A percentile compares a stretch with the other conserved stretches of the same genome.
phyloP scores from a whole-genome alignment of 2,113 vertebrate genomes.

The Nycticryphes semicollaris region DNA sequence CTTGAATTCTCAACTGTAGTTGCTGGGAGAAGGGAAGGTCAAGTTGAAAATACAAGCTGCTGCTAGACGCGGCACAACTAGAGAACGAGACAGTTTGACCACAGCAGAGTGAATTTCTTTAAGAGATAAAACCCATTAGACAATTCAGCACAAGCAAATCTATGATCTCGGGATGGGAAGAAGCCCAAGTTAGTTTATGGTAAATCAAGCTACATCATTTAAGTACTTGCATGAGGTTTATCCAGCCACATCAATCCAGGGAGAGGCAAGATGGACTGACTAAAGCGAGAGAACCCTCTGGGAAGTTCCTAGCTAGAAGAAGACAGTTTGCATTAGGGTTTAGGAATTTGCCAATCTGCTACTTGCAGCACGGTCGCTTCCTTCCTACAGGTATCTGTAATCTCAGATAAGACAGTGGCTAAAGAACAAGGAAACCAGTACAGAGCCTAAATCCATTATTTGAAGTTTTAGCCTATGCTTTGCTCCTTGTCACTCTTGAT shows the following conservation, averaged over 20 bases:
- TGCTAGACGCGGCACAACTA: not conserved
- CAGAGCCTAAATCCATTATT: not conserved
- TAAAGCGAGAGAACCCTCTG: not conserved
- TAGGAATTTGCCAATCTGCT: not conserved
- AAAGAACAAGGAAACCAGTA: not conserved
- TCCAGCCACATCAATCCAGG: not conserved
- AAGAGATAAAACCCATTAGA: not conserved
- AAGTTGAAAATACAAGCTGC: not conserved
- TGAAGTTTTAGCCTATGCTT: not conserved
- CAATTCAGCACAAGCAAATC: not conserved
- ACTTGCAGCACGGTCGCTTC: not conserved
- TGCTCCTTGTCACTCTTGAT: not conserved
- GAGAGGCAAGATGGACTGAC: not conserved
- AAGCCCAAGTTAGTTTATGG: not conserved
- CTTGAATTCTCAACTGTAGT: not conserved
- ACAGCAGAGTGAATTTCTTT: not conserved
- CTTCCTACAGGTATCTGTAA: not conserved
- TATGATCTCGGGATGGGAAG: not conserved
- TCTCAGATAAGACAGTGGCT: not conserved
- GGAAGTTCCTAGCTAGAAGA: not conserved
- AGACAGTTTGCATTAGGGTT: not conserved
- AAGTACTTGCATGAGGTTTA: not conserved
- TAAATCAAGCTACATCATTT: not conserved
- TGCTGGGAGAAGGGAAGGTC: constrained; percentile 32
- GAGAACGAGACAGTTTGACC: not conserved